phyloP scores from a whole-genome alignment of 2,113 vertebrate species.

The Mus spicilegus region DNA sequence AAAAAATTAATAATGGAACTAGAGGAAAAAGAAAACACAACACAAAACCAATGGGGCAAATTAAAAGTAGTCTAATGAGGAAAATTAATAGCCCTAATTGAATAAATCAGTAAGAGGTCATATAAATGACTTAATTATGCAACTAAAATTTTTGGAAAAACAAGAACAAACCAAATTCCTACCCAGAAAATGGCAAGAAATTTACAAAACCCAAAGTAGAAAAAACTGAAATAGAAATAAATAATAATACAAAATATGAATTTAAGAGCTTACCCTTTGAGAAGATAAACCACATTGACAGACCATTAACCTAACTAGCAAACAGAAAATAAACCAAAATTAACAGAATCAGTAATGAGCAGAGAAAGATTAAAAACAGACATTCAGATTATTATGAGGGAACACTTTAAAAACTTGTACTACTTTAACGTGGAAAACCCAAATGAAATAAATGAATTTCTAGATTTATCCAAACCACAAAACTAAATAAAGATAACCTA shows the following conservation, averaged over 20 bases:
- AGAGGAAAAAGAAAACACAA: background rate
- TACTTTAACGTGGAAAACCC: background rate
- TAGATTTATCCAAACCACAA: background rate
- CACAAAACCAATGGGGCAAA: background rate
- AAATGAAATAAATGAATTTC: background rate
- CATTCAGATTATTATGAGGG: background rate
- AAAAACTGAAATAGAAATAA: background rate
- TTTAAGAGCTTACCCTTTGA: background rate
- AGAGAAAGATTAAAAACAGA: background rate
- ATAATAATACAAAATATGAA: background rate
- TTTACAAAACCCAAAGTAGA: background rate
- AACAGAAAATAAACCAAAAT: background rate
- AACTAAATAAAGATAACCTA: background rate
- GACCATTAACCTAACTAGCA: background rate
- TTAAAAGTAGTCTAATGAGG: background rate
- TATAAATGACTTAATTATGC: background rate
- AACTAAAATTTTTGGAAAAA: background rate
- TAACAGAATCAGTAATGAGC: background rate
- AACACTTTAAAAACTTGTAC: background rate
- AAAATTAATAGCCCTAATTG: background rate
- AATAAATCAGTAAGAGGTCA: background rate
- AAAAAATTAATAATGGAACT: background rate
- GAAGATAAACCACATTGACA: background rate
- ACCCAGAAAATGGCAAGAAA: background rate
- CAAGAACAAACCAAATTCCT: background rate